Evolutionary conservation across 23 tunicate genomes (phyloP).

Genomic region (Halocynthia aurantium): DNA sequence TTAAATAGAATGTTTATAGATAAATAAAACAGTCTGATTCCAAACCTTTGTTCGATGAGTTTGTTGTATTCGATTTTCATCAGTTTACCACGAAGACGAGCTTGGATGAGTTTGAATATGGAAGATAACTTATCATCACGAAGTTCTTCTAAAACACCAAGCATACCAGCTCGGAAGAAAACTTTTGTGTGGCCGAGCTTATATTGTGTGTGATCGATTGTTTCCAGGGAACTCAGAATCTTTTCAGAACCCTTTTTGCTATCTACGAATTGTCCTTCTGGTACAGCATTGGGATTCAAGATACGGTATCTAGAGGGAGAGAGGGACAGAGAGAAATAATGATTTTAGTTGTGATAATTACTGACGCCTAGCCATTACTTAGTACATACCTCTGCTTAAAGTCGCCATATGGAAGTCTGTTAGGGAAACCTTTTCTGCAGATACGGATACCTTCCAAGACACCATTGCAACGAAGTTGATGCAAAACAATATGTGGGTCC

Average conservation of each 20-base stretch:
- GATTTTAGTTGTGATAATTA: too few species aligned
- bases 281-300: slow-evolving; percentile 79
- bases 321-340: too few species aligned
- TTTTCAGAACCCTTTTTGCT: slow-evolving; percentile 96
- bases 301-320: too few species aligned
- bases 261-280: slow-evolving; percentile 96
- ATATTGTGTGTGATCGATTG: slow-evolving; percentile 77
- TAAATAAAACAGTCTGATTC: too few species aligned
- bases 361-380: too few species aligned
- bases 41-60: slow-evolving; percentile 80
- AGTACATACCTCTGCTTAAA: slow-evolving; percentile 96
- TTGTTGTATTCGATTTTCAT: slow-evolving; percentile 87
- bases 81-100: slow-evolving; percentile 77
- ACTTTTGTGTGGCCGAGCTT: slow-evolving; percentile 97
- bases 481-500: slow-evolving; percentile 91
- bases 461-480: slow-evolving; percentile 99
- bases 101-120: slow-evolving; percentile 74
- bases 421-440: slow-evolving; percentile 99
- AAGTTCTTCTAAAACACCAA: slow-evolving; percentile 89
- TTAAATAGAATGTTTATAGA: too few species aligned
- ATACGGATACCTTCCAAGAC: slow-evolving; percentile 99
- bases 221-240: slow-evolving; percentile 75
- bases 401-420: slow-evolving; percentile 94
- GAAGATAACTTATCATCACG: slow-evolving; percentile 86
- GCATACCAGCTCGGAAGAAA: slow-evolving; percentile 99